phyloP scores from a whole-genome alignment of 2,797 vertebrate species.

The Periophthalmus magnuspinnatus region DNA sequence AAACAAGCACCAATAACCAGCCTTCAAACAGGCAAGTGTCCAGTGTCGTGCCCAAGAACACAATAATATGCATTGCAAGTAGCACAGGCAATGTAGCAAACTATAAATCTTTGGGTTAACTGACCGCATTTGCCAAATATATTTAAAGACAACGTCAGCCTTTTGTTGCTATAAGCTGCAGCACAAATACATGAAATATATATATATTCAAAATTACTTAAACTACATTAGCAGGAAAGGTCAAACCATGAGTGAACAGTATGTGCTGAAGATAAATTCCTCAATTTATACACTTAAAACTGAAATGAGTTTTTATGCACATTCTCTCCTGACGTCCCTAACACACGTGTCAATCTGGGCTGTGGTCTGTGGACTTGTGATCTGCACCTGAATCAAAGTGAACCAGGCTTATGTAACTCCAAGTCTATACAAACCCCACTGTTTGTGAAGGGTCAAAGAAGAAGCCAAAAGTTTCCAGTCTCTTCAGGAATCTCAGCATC shows the following conservation, averaged over 20 bases:
- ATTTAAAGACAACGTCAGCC: neutral
- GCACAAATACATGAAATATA: neutral
- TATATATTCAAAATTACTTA: no score
- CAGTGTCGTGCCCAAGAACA: no score
- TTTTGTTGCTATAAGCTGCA: neutral
- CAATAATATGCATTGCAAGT: no score
- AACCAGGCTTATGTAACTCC: constrained; percentile 62
- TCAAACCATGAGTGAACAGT: no score
- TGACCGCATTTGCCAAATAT: neutral
- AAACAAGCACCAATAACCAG: no score
- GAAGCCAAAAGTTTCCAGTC: constrained; percentile 34
- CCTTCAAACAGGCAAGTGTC: no score
- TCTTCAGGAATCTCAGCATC: neutral
- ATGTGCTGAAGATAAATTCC: no score
- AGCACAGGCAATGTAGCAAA: neutral
- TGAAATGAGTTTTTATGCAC: neutral
- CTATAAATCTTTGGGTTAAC: neutral
- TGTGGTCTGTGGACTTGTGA: constrained; percentile 59
- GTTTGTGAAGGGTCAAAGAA: constrained; percentile 37
- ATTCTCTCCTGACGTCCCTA: neutral
- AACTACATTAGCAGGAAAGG: no score
- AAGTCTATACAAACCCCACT: constrained; percentile 46
- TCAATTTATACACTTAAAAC: neutral
- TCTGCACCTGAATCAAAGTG: constrained; percentile 73
- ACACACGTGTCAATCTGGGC: constrained; percentile 34